phyloP scores from a whole-genome alignment of 2,797 vertebrate genomes.

The Jordanella pulchra region DNA sequence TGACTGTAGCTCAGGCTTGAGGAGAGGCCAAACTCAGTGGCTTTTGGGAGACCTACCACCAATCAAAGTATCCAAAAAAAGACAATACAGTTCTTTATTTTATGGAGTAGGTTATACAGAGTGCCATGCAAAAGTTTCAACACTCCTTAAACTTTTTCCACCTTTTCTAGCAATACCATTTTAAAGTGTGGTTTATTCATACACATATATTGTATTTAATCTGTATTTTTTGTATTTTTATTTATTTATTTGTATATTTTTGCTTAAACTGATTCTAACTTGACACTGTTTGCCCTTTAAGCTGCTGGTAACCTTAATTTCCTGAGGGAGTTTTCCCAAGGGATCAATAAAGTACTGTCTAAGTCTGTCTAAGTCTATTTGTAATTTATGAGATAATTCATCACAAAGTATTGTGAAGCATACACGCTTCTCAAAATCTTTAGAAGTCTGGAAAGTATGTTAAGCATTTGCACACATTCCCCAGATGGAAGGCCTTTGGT shows the following conservation, averaged over 20 bases:
- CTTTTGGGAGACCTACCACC: slow-evolving; percentile 36
- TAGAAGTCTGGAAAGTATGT: not conserved
- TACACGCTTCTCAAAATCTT: not conserved
- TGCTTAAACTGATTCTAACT: no score
- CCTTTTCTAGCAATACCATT: not conserved
- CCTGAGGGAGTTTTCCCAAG: no score
- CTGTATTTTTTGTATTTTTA: no score
- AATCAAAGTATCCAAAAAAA: slow-evolving; percentile 31
- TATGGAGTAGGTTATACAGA: slow-evolving; percentile 6
- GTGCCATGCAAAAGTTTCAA: not conserved
- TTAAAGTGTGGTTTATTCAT: not conserved
- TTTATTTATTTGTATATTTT: no score
- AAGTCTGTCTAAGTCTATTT: no score
- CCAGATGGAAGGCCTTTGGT: not conserved
- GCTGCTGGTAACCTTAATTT: no score
- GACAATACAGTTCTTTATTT: slow-evolving; percentile 12
- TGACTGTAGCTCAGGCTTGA: slow-evolving; percentile 56
- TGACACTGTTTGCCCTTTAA: no score
- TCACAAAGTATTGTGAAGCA: not conserved
- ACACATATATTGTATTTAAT: no score
- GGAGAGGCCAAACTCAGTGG: slow-evolving; percentile 30
- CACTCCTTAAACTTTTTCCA: not conserved
- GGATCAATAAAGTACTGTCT: no score
- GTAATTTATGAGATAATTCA: not conserved
- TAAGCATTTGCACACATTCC: not conserved